Conservation (phyloP, 2,888 invertebrate genomes). For the Drosophila histrio region DNA sequence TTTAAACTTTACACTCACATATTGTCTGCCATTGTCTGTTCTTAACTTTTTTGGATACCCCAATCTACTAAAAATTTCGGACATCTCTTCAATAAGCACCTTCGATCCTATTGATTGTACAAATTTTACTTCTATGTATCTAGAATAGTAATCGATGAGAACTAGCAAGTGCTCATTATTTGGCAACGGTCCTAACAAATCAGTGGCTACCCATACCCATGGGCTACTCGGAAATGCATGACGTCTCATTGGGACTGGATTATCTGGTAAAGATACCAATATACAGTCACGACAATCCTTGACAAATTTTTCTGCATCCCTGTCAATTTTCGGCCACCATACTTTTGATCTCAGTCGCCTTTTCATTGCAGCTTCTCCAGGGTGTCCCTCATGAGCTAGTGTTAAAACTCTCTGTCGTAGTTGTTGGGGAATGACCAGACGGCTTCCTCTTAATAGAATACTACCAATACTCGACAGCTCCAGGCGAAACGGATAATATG, state of each 20-base stretch:
- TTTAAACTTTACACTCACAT: neutral
- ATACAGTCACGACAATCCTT: neutral
- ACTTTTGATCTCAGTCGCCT: neutral
- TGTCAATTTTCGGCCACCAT: neutral
- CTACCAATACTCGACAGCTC: too few species aligned
- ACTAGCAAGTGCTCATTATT: neutral
- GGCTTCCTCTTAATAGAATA: too few species aligned
- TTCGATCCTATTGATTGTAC: neutral
- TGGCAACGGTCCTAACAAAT: neutral
- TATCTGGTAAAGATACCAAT: neutral
- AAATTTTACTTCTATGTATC: neutral
- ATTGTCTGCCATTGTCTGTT: neutral
- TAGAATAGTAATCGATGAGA: neutral
- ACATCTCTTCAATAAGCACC: neutral
- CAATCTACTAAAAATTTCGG: too few species aligned
- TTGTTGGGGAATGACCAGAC: too few species aligned
- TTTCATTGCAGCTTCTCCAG: neutral
- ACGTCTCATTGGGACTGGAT: neutral
- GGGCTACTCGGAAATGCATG: too few species aligned
- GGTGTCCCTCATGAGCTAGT: neutral
- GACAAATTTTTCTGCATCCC: neutral
- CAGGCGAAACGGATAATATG: too few species aligned
- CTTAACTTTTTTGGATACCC: too few species aligned
- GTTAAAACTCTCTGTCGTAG: neutral
- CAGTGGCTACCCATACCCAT: too few species aligned